Evolutionary conservation across 2,113 vertebrate species (phyloP), one percentile per base, ranked within the genome.

Genomic region (Mesocricetus auratus): DNA sequence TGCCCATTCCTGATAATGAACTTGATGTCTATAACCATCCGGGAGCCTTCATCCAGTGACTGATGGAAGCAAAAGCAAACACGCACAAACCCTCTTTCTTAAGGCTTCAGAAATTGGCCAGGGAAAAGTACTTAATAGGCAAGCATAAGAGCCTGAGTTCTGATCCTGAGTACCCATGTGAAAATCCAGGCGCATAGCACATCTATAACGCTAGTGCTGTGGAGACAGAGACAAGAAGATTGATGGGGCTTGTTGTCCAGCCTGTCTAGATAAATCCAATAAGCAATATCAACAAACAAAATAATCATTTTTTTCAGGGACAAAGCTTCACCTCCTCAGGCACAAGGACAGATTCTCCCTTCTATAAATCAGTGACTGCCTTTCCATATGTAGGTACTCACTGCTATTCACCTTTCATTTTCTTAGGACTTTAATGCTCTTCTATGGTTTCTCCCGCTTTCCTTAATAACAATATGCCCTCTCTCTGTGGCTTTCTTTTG

Each of bases 401-500:
- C 53, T 94, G 16, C 71, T 64, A 56, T 39, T 91, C 62, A 26
- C 24, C 36, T 74, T 82, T 92, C 45, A 91, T 39, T 31, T 71
- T 16, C 7, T 0, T 1, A 33, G 8, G 5, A 58, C 24, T 78
- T 78, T 24, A 86, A 10, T 17, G 9, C 12, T 81, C 77, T 89
- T 86, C 60, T 69, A 33, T 9, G 64, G 24, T 64, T 69, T 2
- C n/a, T 7, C 74, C 33, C 5, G 93, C 42, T 94, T 90, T 90
- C 6, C 36, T 29, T 79, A 75, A 75, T 45, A 82, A 45, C 22
- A 81, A 91, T 45, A 62, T 81, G 13, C 1, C 31, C 13, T 24
- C 75, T 92, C n/a, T 94, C 75, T 86, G 26, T 62, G 22, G 17
- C 53, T 64, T 85, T 39, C 95, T n/a, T 94, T 93, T 89, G 10